Base-by-base conservation (phyloP, 2,113 vertebrate genomes). In the Hippolais icterina region DNA sequence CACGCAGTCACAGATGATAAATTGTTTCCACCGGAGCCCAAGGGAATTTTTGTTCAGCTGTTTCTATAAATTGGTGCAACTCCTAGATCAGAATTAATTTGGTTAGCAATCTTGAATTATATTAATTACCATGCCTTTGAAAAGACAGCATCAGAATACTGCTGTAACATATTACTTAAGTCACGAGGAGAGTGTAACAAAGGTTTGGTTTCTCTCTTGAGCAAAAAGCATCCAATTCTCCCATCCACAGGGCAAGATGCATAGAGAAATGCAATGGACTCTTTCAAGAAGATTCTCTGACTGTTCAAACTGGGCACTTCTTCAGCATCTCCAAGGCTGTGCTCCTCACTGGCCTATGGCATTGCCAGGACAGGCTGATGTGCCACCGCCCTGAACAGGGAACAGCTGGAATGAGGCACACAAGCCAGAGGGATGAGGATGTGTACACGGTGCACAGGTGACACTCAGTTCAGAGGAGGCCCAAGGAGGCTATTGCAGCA, bases 361-460 rank as follows among this genome's bases (percentile, higher is more conserved):
- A 90, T 33, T 4, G 1, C 23, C 71, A 42, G 6, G 63, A 39
- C 61, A 57, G 66, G 44, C 52, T 65, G 71, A 28, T 33, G 54
- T 39, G 63, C 41, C 64, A 47, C 31, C 69, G 61, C 47, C 84
- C 69, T 20, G 39, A 41, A 20, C 28, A 15, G 21, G 31, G 29
- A 44, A 46, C 5, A 4, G 59, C 24, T 37, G 37, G 74, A 63
- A 87, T 6, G 3, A 88, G 85, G 61, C 46, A 39, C 0, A 16
- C 22, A 28, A 18, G 49, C 27, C 60, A 46, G 33, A 66, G 3
- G 10, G 37, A 71, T 15, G 31, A 29, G 66, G 37, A 76, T 2
- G 3, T 6, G 27, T 2, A 31, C 57, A 13, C 3, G 0, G 1
- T 0, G 0, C 19, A 29, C 28, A 21, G 44, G 37, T 29, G 35